Percentiles rank a stretch among this genome's conserved stretches.
These are phyloP conservation scores for Ophonus ardosiacus DNA, from an alignment of 2,888 invertebrate genomes.

Conservation along the genomic window DNA sequence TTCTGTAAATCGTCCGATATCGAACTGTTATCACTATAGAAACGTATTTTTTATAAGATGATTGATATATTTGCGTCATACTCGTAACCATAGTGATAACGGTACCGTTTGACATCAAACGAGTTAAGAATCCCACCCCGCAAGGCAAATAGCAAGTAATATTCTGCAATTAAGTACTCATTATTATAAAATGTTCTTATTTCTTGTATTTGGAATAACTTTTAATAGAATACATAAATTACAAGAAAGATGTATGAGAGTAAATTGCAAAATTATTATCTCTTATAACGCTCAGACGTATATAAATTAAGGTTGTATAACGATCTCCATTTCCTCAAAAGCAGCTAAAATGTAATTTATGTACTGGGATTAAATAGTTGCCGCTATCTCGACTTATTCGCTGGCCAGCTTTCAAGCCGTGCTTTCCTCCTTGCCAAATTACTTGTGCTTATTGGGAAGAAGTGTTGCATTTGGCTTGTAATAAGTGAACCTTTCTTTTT, in stretches of 20 bases:
- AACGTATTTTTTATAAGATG: too few species aligned
- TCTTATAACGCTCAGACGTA: background rate
- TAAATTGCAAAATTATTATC: background rate
- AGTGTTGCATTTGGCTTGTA: constrained; percentile 23
- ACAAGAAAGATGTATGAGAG: background rate
- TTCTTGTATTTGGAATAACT: background rate
- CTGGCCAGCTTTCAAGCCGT: background rate
- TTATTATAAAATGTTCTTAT: background rate
- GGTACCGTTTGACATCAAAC: too few species aligned
- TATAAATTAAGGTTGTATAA: background rate
- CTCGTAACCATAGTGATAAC: too few species aligned
- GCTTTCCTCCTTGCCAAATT: background rate
- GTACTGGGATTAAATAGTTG: background rate
- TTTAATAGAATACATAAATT: background rate
- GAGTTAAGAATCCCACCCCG: too few species aligned
- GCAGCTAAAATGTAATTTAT: constrained; percentile 1
- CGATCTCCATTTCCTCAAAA: background rate
- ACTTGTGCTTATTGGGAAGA: constrained; percentile 12
- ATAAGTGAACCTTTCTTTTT: constrained; percentile 4
- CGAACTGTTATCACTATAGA: too few species aligned
- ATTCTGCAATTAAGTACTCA: too few species aligned
- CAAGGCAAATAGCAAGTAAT: too few species aligned
- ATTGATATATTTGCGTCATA: too few species aligned
- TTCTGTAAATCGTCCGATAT: too few species aligned
- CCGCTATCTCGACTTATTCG: background rate